Percentiles rank a stretch among this genome's conserved stretches.
These are phyloP conservation scores for Therioaphis trifolii DNA, from an alignment of 2,888 invertebrate species.

Conservation along the genomic window DNA sequence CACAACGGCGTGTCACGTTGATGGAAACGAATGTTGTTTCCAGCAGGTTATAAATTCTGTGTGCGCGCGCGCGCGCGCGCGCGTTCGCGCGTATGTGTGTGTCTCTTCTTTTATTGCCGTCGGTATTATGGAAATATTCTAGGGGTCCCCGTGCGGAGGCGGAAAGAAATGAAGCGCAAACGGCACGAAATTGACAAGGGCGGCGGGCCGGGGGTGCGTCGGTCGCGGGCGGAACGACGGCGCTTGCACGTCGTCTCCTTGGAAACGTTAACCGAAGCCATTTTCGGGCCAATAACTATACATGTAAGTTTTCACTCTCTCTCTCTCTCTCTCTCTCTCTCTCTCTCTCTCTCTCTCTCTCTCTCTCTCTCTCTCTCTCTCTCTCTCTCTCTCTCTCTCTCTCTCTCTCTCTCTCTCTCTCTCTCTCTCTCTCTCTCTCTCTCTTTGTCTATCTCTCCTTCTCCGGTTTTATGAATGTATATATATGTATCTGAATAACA, in stretches of 20 bases:
- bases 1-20: conserved; percentile 29
- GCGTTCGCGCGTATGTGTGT: neutral
- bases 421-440: conserved; percentile 28
- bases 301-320: conserved; percentile 50
- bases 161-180: conserved; percentile 57
- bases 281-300: conserved; percentile 59
- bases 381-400: conserved; percentile 29
- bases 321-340: conserved; percentile 40
- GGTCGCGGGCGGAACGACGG: conserved; percentile 20
- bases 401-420: conserved; percentile 37
- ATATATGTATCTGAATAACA: neutral
- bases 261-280: conserved; percentile 62
- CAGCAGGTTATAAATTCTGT: neutral
- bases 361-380: conserved; percentile 17
- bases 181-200: conserved; percentile 51
- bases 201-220: neutral
- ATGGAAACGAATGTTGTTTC: conserved; percentile 50
- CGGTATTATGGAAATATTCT: conserved; percentile 29
- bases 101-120: neutral
- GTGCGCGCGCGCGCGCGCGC: too few species aligned
- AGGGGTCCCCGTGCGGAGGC: conserved; percentile 7
- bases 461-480: conserved; percentile 30
- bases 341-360: conserved; percentile 24
- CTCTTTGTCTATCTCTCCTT: too few species aligned
- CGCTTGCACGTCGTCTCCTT: conserved; percentile 53